Evolutionary conservation across 2,113 vertebrate genomes (phyloP), one percentile per base, ranked within the genome.

Genomic region (Megaceryle torquata): DNA sequence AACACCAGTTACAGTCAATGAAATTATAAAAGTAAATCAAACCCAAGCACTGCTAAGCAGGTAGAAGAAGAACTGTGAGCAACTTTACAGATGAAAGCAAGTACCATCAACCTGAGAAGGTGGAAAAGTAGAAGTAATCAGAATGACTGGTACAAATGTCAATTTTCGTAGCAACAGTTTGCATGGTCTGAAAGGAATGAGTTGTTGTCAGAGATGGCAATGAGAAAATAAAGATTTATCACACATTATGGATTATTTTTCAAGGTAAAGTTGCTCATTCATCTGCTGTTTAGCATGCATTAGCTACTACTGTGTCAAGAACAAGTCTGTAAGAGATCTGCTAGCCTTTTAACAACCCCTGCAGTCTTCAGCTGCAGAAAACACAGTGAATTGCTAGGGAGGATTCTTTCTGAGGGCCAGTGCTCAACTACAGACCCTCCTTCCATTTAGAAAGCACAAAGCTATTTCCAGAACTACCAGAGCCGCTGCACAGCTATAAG

Each of bases 1-100:
- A 93, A 86, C 59, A 93, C 37, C 37, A 70, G 19, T 48, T 24
- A 35, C 74, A 78, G 60, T 41, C 7, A 94, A 75, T 56, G 69
- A 86, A 91, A 78, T 81, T 28, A 37, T 15, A 88, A 80, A 93
- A 88, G 82, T 76, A 93, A 90, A 90, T 86, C 33, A 94, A 96
- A 93, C 54, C 41, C 76, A 83, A 81, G 79, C 82, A 71, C 21
- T 83, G 69, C 35, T 84, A 78, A 95, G 83, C 53, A 78, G 26
- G 18, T 53, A 79, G 48, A 94, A 35, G 48, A 93, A 35, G 22
- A 91, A 80, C 51, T 80, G 26, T 44, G 51, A 78, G 69, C 64
- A 93, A 22, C 76, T 91, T 90, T 51, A 93, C 69, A 71, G 56
- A 68, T 53, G 63, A 93, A 93, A 91, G 60, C 31, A 76, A 90